phyloP scores from a whole-genome alignment of 2,113 vertebrate genomes.

The Microcebus ravelobensis region DNA sequence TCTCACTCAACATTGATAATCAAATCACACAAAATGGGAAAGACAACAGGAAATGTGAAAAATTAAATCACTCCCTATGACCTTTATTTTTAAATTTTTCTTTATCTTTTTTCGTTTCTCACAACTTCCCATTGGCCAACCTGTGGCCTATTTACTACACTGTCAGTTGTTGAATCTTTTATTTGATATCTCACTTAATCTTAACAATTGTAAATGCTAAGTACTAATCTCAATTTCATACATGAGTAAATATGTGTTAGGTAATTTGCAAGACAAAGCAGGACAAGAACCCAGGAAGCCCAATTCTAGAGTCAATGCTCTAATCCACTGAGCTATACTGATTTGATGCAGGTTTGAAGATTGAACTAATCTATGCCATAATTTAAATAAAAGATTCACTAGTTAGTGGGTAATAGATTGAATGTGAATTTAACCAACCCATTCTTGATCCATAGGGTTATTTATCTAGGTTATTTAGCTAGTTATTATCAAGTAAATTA shows the following conservation, averaged over 20 bases:
- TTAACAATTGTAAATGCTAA: constrained; percentile 33
- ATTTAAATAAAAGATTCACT: not conserved
- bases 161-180: not conserved
- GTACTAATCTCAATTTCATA: not conserved
- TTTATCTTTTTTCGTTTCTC: too few relatives aligned
- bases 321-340: not conserved
- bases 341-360: not conserved
- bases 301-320: not conserved
- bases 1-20: not conserved
- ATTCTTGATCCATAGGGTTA: not conserved
- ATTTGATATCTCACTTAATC: constrained; percentile 1
- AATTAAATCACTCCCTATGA: not conserved
- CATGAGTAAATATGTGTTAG: not conserved
- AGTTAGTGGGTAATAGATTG: not conserved
- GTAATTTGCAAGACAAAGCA: not conserved
- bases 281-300: not conserved
- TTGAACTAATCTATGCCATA: not conserved
- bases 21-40: constrained; percentile 3
- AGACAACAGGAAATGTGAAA: not conserved
- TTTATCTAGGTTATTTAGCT: not conserved
- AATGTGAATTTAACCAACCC: not conserved
- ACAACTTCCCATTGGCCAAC: too few relatives aligned
- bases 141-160: not conserved
- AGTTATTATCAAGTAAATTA: too few relatives aligned
- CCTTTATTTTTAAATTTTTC: not conserved